Evolutionary conservation across 1,140 invertebrate species (phyloP).

Genomic region (Halesus radiatus): DNA sequence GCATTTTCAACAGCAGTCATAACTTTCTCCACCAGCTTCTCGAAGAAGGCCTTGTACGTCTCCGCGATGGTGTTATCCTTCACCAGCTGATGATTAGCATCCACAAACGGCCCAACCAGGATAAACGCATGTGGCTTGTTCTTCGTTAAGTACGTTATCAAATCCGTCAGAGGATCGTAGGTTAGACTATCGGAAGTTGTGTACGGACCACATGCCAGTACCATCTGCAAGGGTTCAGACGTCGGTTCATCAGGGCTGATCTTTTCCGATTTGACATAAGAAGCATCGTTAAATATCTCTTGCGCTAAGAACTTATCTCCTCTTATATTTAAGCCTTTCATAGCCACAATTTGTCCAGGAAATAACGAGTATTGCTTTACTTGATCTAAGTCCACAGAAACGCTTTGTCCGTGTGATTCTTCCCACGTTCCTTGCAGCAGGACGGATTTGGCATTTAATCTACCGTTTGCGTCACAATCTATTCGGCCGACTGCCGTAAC

Average conservation of each 20-base stretch:
- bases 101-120: slow-evolving; percentile 87
- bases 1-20: slow-evolving; percentile 64
- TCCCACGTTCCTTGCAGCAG: slow-evolving; percentile 78
- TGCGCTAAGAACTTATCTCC: slow-evolving; percentile 79
- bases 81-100: slow-evolving; percentile 76
- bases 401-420: slow-evolving; percentile 63
- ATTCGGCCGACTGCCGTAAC: slow-evolving; percentile 78
- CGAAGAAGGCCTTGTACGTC: slow-evolving; percentile 81
- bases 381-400: slow-evolving; percentile 65
- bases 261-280: slow-evolving; percentile 37
- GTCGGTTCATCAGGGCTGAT: slow-evolving; percentile 37
- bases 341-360: slow-evolving; percentile 86
- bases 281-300: slow-evolving; percentile 73
- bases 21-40: slow-evolving; percentile 76
- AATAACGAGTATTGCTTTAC: slow-evolving; percentile 83
- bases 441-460: slow-evolving; percentile 78
- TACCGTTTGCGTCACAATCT: slow-evolving; percentile 79
- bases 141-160: slow-evolving; percentile 77
- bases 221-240: slow-evolving; percentile 73
- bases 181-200: slow-evolving; percentile 81
- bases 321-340: slow-evolving; percentile 79
- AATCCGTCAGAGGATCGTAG: slow-evolving; percentile 86
- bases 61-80: slow-evolving; percentile 72
- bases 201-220: slow-evolving; percentile 87
- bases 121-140: slow-evolving; percentile 85